Evolutionary conservation across 2,797 vertebrate species (phyloP), one percentile per base, ranked within the genome.

Genomic region (Leptodactylus fallax): DNA sequence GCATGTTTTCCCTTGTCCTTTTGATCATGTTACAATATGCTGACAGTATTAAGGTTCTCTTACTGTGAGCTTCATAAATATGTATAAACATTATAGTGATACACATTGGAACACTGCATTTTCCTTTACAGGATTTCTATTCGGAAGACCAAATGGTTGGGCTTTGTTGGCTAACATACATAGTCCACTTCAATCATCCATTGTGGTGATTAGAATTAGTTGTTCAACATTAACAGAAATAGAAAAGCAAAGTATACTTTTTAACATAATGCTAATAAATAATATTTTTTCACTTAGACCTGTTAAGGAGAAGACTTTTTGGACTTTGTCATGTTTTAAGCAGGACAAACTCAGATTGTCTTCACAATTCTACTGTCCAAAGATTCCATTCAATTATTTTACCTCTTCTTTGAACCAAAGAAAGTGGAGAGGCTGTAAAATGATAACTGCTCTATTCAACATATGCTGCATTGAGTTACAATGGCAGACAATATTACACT

Each of bases 1-100:
- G 56, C 71, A 45, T 85, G 83, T 85, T 85, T 85, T 85, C 56
- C 60, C 69, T 85, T 85, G 71, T 85, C 83, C 71, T 77, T 74
- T 85, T 85, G 83, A 85, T 85, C 83, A 60, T 85, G 71, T 77
- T 85, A 85, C 83, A 85, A 85, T 85, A 25, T 56, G 51, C 83
- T 85, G 71, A 85, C 83, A 77, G 71, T 85, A 85, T 77, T 85
- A 85, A 63, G 69, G 71, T 77, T 85, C n/a, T 63, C 83, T 77
- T 6, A 77, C 71, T 77, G 71, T 77, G 71, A 85, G 71, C 83
- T 63, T 85, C 56, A 85, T 85, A 76, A 85, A 85, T 85, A 85
- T 85, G 83, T 77, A 85, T 77, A 76, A 84, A 76, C 55, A 47
- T 58, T 74, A 23, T 7, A 83, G 53, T 56, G 82, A 83, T 58